Evolutionary conservation across 1,140 invertebrate species (phyloP), one percentile per base, ranked within the genome.

Genomic region (Procambarus virginalis): DNA sequence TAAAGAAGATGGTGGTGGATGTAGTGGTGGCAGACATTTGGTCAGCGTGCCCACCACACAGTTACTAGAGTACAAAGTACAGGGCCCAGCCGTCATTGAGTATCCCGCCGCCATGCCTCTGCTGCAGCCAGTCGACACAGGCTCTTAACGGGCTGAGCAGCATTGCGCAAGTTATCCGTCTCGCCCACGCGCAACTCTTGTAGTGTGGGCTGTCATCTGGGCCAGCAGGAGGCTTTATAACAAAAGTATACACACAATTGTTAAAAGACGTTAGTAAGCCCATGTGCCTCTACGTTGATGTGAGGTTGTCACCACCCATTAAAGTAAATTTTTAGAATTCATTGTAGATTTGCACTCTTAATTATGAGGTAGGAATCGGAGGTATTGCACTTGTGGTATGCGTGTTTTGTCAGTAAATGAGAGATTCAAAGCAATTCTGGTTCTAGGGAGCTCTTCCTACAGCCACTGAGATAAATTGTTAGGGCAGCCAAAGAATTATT

Each of bases 21-120:
- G 55, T 84, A 17, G 45, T 49, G 60, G 20, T 84, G n/a, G 22
- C 46, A 48, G 60, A 46, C 45, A 20, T 68, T 68, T 60, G 70
- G 60, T 70, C 20, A 20, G 46, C 58, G 22, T 20, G 46, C 17
- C 60, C 58, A 84, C 82, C 58, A 68, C 45, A 48, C n/a, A 84
- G n/a, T 49, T 82, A 82, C 34, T 64, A 64, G 79, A 60, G 88
- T 89, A 89, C 88, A 89, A 89, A 89, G 88, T 84, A 84, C 88
- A 83, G 81, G 76, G 81, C 82, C 88, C 82, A 89, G 84, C 77
- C 77, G 55, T 78, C 84, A 86, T 78, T 79, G 84, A 79, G 84
- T 64, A 45, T 86, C 84, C 84, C 84, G 84, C 76, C 84, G 77
- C 76, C 76, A 86, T 58, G 88, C 88, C 88, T 78, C 88, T 84